Evolutionary conservation across 2,888 invertebrate genomes (phyloP).

Genomic region (Polyommatus icarus): DNA sequence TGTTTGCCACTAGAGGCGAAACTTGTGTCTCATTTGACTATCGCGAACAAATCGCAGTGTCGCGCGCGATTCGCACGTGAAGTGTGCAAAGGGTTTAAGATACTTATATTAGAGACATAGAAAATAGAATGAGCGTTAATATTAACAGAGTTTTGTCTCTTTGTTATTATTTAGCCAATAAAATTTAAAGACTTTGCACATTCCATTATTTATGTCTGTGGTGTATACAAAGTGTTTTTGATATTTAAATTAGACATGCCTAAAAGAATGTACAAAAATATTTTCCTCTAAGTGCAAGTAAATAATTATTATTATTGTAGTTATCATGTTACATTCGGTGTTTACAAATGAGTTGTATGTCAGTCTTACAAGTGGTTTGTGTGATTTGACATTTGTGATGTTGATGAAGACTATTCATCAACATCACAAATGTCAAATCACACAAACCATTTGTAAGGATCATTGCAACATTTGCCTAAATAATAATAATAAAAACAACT

Average conservation of each 20-base stretch:
- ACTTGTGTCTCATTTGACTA: not conserved
- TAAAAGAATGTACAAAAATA: not conserved
- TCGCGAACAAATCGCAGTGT: not conserved
- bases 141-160: constrained; percentile 5
- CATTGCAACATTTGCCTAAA: not conserved
- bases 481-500: too few species aligned
- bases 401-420: too few species aligned
- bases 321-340: not conserved
- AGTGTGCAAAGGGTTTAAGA: not conserved
- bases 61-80: not conserved
- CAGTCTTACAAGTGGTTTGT: too few species aligned
- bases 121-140: not conserved
- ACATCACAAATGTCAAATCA: not conserved
- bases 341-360: not conserved
- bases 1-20: too few species aligned
- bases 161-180: not conserved
- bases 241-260: constrained; percentile 18
- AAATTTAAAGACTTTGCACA: not conserved
- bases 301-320: too few species aligned
- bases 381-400: too few species aligned
- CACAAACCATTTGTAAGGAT: not conserved
- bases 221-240: not conserved
- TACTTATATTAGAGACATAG: not conserved
- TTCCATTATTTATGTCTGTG: constrained; percentile 2
- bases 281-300: too few species aligned